These are phyloP conservation scores for Cinclus cinclus DNA, from an alignment of 2,113 vertebrate genomes.

Conservation along the genomic window DNA sequence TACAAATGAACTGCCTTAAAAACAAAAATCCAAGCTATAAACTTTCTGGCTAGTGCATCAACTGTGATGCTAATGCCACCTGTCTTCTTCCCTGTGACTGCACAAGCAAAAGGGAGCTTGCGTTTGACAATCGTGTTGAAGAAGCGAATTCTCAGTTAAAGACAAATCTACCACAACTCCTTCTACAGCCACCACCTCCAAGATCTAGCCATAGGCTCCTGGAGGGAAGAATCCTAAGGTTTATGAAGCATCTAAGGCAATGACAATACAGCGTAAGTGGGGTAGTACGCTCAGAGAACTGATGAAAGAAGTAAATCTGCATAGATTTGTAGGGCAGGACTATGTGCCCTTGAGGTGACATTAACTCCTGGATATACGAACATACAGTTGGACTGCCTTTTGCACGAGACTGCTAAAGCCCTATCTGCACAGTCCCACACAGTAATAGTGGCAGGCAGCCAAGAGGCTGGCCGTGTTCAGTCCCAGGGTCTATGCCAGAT, in stretches of 20 bases:
- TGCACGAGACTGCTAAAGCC: background rate
- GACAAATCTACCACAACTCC: background rate
- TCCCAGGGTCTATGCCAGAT: constrained; percentile 18
- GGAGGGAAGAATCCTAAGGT: background rate
- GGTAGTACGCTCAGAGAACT: background rate
- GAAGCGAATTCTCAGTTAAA: background rate
- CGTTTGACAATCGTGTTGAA: background rate
- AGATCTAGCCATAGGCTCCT: background rate
- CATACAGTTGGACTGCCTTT: background rate
- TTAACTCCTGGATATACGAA: background rate
- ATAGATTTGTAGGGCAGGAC: background rate
- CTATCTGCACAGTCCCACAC: background rate
- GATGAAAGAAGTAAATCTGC: background rate
- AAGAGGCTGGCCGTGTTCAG: background rate
- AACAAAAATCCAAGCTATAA: background rate
- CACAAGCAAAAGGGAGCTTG: background rate
- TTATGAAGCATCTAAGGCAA: background rate
- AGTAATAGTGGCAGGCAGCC: constrained; percentile 5
- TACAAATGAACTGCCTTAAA: background rate
- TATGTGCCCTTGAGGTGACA: background rate
- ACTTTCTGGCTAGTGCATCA: background rate
- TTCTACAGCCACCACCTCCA: background rate
- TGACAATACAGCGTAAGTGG: background rate
- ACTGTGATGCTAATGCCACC: background rate
- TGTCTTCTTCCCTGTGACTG: background rate